phyloP scores from a whole-genome alignment of 2,797 vertebrate species.

The Thaleichthys pacificus region DNA sequence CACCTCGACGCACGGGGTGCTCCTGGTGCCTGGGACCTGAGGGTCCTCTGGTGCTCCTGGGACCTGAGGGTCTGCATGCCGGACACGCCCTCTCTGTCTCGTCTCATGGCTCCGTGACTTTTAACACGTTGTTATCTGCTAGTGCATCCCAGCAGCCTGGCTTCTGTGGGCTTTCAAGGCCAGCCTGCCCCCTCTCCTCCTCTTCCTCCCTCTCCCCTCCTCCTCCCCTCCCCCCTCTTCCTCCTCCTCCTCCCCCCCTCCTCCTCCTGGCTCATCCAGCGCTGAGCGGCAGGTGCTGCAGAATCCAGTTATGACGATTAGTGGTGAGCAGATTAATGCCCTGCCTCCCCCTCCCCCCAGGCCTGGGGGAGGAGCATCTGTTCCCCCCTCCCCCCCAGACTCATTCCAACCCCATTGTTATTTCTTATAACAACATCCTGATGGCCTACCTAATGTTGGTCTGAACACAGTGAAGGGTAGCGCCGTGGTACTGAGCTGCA shows the following conservation, averaged over 20 bases:
- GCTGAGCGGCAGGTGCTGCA: constrained; percentile 71
- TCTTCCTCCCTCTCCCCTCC: constrained; percentile 36
- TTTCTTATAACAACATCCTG: background rate
- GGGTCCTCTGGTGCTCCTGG: too few relatives aligned
- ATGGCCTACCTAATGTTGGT: background rate
- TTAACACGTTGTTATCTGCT: background rate
- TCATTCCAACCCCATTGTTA: background rate
- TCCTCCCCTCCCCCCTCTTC: constrained; percentile 48
- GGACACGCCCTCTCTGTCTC: too few relatives aligned
- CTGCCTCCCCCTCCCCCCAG: too few relatives aligned
- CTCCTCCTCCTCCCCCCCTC: constrained; percentile 38
- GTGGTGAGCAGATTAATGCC: constrained; percentile 75
- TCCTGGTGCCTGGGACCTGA: too few relatives aligned
- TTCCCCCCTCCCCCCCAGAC: constrained; percentile 55
- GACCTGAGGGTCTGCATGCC: too few relatives aligned
- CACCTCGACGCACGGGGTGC: background rate
- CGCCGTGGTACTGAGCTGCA: background rate
- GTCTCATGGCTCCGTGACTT: too few relatives aligned
- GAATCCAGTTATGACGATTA: constrained; percentile 79
- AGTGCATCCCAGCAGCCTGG: constrained; percentile 39
- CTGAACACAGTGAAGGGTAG: background rate
- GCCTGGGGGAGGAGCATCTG: constrained; percentile 75
- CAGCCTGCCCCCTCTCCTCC: constrained; percentile 30
- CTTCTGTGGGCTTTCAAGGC: constrained; percentile 47
- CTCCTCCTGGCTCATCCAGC: constrained; percentile 50